Percentiles rank a stretch among this genome's conserved stretches.
Conservation (phyloP, 2,888 invertebrate species). For the Cabera pusaria region DNA sequence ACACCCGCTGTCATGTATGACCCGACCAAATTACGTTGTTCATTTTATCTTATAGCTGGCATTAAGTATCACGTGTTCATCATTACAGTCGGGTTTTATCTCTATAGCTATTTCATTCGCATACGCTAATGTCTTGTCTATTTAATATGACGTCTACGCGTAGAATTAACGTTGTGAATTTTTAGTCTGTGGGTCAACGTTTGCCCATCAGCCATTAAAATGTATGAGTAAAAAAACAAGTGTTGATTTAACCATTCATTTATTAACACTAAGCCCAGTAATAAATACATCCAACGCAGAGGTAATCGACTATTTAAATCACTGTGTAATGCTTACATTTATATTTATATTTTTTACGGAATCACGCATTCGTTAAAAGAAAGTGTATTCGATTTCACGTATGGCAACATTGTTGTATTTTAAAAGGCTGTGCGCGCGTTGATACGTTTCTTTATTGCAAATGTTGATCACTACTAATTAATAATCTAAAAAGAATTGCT, state of each 20-base stretch:
- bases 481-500: conserved; percentile 59
- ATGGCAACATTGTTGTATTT: conserved; percentile 42
- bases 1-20: too few species aligned
- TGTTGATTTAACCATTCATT: conserved; percentile 51
- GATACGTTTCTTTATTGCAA: conserved; percentile 58
- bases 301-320: conserved; percentile 31
- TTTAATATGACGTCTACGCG: too few species aligned
- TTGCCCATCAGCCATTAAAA: too few species aligned
- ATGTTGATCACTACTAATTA: conserved; percentile 58
- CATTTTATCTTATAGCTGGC: too few species aligned
- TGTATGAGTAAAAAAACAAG: too few species aligned
- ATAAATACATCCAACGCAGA: conserved; percentile 31
- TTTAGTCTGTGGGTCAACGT: too few species aligned
- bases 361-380: conserved; percentile 47
- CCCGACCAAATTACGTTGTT: too few species aligned
- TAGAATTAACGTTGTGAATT: too few species aligned
- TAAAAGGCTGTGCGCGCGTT: conserved; percentile 43
- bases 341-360: conserved; percentile 61
- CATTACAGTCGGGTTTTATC: too few species aligned
- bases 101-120: too few species aligned
- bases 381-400: conserved; percentile 37
- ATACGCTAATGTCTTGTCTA: too few species aligned
- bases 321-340: conserved; percentile 67
- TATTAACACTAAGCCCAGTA: conserved; percentile 34
- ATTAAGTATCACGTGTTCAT: too few species aligned